These are phyloP conservation scores for Listronotus bonariensis DNA, from an alignment of 1,140 invertebrate genomes.

Conservation along the genomic window DNA sequence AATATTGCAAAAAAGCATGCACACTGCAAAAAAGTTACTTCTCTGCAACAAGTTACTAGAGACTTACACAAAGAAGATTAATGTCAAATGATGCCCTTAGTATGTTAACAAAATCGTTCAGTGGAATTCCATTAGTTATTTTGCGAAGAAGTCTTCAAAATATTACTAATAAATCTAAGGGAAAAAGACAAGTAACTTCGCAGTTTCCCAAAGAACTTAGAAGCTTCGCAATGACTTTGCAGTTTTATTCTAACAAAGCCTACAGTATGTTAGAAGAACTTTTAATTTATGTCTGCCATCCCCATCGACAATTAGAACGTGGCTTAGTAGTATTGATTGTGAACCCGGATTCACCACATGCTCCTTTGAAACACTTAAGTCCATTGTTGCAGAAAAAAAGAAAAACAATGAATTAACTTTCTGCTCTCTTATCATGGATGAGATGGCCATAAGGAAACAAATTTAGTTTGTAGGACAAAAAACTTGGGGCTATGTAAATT, in stretches of 20 bases:
- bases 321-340: slow-evolving; percentile 46
- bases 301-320: slow-evolving; percentile 46
- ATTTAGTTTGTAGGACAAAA: slow-evolving; percentile 42
- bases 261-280: slow-evolving; percentile 35
- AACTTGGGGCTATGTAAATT: slow-evolving; percentile 43
- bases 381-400: slow-evolving; percentile 8
- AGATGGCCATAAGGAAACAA: slow-evolving; percentile 50
- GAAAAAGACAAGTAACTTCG: too few relatives aligned
- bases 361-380: slow-evolving; percentile 34
- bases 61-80: too few relatives aligned
- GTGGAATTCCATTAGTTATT: too few relatives aligned
- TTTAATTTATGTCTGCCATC: slow-evolving; percentile 44
- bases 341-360: slow-evolving; percentile 41
- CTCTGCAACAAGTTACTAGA: too few relatives aligned
- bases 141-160: too few relatives aligned
- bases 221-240: slow-evolving; percentile 36
- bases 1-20: too few relatives aligned
- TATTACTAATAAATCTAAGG: too few relatives aligned
- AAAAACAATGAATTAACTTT: slow-evolving; percentile 31
- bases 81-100: too few relatives aligned
- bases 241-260: slow-evolving; percentile 47
- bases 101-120: too few relatives aligned
- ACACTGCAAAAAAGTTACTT: too few relatives aligned
- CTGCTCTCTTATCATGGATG: slow-evolving; percentile 44
- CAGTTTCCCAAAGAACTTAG: background rate